phyloP scores from a whole-genome alignment of 35 echinoderm and acorn worm genomes.

The Chiridota heheva region DNA sequence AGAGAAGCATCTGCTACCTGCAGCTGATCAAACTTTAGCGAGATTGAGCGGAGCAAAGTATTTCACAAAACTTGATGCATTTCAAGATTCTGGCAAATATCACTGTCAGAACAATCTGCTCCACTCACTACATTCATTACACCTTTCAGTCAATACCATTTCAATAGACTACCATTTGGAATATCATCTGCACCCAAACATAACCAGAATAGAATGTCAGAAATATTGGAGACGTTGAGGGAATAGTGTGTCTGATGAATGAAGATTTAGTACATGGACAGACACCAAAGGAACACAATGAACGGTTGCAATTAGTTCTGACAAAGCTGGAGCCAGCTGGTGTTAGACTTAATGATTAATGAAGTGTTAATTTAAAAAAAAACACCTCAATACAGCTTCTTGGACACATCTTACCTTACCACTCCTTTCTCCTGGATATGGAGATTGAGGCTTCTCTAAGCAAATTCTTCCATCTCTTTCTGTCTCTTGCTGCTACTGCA shows the following conservation, averaged over 20 bases:
- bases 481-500: no score
- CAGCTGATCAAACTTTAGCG: slow-evolving; percentile 48
- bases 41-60: slow-evolving; percentile 19
- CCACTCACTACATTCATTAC: no score
- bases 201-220: slow-evolving; percentile 46
- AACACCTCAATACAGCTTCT: no score
- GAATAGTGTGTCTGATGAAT: slow-evolving; percentile 49
- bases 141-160: no score
- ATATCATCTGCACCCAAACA: slow-evolving; percentile 50
- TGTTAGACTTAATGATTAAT: slow-evolving; percentile 63
- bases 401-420: no score
- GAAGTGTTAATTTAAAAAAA: no score
- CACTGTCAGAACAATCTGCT: slow-evolving; percentile 11
- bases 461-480: no score
- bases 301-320: slow-evolving; percentile 20
- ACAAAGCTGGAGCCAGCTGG: slow-evolving; percentile 32
- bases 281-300: slow-evolving; percentile 43
- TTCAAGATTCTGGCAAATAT: slow-evolving; percentile 63
- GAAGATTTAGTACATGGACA: slow-evolving; percentile 44
- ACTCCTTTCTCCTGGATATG: no score
- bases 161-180: no score
- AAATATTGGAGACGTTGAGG: slow-evolving; percentile 45
- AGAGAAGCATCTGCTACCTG: slow-evolving; percentile 33
- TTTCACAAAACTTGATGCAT: slow-evolving; percentile 60
- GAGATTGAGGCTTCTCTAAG: no score